Evolutionary conservation across 2,888 invertebrate species (phyloP).

Genomic region (Sesia bembeciformis): DNA sequence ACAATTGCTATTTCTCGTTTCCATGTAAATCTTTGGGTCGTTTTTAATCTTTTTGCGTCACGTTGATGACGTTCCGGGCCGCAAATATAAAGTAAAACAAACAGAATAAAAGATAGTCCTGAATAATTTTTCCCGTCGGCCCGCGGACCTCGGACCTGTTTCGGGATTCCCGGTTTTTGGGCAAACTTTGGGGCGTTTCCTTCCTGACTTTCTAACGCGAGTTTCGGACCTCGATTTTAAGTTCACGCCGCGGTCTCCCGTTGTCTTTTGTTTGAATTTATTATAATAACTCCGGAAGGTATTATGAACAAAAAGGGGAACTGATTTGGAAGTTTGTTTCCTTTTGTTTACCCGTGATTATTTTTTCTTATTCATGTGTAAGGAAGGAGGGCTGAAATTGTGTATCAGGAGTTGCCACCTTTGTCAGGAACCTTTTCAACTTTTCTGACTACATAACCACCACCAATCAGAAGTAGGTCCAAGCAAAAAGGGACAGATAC

Average conservation of each 20-base stretch:
- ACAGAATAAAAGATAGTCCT: slow-evolving; percentile 55
- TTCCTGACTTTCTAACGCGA: slow-evolving; percentile 57
- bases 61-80: slow-evolving; percentile 13
- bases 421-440: slow-evolving; percentile 4
- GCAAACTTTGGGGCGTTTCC: slow-evolving; percentile 43
- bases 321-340: slow-evolving; percentile 23
- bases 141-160: slow-evolving; percentile 54
- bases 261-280: slow-evolving; percentile 51
- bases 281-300: slow-evolving; percentile 45
- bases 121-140: slow-evolving; percentile 60
- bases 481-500: too few relatives aligned
- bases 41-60: slow-evolving; percentile 14
- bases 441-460: too few relatives aligned
- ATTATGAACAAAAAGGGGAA: slow-evolving; percentile 37
- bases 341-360: background rate
- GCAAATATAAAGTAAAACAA: slow-evolving; percentile 59
- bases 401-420: too few relatives aligned
- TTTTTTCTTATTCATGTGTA: background rate
- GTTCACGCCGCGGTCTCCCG: slow-evolving; percentile 45
- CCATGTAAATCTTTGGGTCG: slow-evolving; percentile 8
- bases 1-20: slow-evolving; percentile 22
- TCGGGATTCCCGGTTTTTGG: slow-evolving; percentile 26
- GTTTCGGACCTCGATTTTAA: slow-evolving; percentile 47
- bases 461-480: too few relatives aligned
- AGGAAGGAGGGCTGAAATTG: background rate